A percentile compares a stretch with the other conserved stretches of the same genome.
Evolutionary conservation across 2,797 vertebrate species (phyloP).

Genomic region (Pagetopsis macropterus): DNA sequence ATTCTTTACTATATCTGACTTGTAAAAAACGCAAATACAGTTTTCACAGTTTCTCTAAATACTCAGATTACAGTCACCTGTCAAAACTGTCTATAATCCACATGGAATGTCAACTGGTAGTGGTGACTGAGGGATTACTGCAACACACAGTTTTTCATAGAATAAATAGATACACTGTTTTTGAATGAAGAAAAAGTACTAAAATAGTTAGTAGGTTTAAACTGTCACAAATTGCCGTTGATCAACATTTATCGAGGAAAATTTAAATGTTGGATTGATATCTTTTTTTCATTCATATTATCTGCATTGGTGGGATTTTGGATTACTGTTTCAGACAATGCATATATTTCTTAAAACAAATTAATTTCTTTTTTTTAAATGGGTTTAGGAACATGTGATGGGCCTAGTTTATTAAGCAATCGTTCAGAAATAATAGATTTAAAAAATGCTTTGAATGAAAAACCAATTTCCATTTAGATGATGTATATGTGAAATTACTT

Average conservation of each 20-base stretch:
- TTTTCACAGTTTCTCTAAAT: conserved; percentile 1
- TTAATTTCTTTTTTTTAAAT: no score
- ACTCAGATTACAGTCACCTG: conserved; percentile 32
- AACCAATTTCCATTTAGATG: not conserved
- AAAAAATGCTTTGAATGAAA: not conserved
- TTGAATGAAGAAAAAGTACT: not conserved
- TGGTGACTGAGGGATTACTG: conserved; percentile 10
- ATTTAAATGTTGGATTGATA: not conserved
- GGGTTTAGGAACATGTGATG: not conserved
- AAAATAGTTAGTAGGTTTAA: not conserved
- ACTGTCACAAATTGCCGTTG: not conserved
- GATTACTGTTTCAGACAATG: not conserved
- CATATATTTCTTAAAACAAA: not conserved
- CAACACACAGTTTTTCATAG: not conserved
- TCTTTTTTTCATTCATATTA: not conserved
- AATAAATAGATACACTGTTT: not conserved
- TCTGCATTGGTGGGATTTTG: not conserved
- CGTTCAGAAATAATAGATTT: not conserved
- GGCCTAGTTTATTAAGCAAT: not conserved
- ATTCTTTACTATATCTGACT: conserved; percentile 7
- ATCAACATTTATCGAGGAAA: not conserved
- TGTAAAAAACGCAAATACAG: not conserved
- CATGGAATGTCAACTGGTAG: conserved; percentile 43
- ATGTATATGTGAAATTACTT: not conserved
- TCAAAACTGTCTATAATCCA: conserved; percentile 46